Evolutionary conservation across 2,113 vertebrate species (phyloP), one percentile per base, ranked within the genome.

Genomic region (Phaethornis superciliosus): DNA sequence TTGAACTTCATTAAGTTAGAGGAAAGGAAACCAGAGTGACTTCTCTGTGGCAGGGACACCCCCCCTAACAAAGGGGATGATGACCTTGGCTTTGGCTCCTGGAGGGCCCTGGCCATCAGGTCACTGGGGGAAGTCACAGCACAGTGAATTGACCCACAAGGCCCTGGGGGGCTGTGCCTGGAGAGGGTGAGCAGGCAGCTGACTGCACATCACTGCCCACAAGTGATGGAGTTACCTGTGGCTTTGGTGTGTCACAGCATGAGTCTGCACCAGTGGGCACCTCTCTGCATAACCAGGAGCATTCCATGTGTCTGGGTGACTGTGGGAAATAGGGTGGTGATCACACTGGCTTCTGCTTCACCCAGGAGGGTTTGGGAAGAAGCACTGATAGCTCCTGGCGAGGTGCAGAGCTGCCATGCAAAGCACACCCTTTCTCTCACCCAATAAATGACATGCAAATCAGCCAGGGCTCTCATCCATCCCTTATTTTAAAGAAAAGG

Each of bases 231-330:
- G 55, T 21, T 10, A 19, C 33, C 33, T 16, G 75, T 2, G 40
- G 51, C 71, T 52, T 17, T 2, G 21, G 37, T 20, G 3, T 17
- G 69, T n/a, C 75, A 15, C 27, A 6, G 46, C 47, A 0, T 1
- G 46, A 74, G 55, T 16, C 46, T 21, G 5, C 20, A 2, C 23
- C 68, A n/a, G 71, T 46, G 17, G 42, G 5, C 1, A 54, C 89
- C 87, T 30, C 0, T 23, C 2, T 1, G 2, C 0, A 0, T 20
- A 49, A 65, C 47, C 16, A 16, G 51, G 7, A 4, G 63, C 80
- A 7, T n/a, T 49, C 46, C 3, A 5, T 51, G 80, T 9, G 4
- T 49, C 42, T 30, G 67, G 33, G 51, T 59, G 84, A 70, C 70
- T 60, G 54, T 42, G 47, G 75, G 54, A 46, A 77, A 67, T 21